phyloP scores from a whole-genome alignment of 2,113 vertebrate genomes.

The Varanus salvator region DNA sequence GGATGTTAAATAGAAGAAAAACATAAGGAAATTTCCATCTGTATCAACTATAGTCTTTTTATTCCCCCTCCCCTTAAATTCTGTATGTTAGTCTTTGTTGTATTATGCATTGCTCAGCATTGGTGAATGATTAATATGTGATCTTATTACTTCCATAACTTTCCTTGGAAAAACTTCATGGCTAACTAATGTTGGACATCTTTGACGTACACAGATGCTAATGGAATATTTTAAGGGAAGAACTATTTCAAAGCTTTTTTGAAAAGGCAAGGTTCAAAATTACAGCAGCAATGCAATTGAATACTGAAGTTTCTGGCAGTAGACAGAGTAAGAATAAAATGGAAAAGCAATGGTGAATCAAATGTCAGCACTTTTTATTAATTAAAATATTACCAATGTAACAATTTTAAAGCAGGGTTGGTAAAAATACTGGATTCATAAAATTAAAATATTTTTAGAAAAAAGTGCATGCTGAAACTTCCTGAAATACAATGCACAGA shows the following conservation, averaged over 20 bases:
- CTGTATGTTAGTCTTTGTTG: neutral
- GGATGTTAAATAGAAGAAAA: neutral
- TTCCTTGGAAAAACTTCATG: constrained; percentile 30
- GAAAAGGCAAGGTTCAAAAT: neutral
- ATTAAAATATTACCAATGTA: neutral
- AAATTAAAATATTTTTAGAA: neutral
- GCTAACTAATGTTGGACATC: neutral
- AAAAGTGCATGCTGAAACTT: neutral
- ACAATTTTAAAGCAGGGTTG: neutral
- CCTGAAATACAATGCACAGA: neutral
- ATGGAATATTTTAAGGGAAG: neutral
- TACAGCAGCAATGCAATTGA: neutral
- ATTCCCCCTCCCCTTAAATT: neutral
- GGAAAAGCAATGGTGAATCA: constrained; percentile 22
- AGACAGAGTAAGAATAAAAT: neutral
- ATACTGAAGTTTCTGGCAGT: neutral
- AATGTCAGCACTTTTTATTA: neutral
- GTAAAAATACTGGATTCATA: neutral
- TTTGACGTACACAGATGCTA: constrained; percentile 8
- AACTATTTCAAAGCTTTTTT: neutral
- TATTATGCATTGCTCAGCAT: neutral
- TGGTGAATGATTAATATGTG: constrained; percentile 18
- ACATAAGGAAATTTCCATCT: neutral
- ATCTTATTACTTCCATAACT: constrained; percentile 45
- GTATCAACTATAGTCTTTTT: neutral